These are phyloP conservation scores for Gobio occitaniae DNA, from an alignment of 2,797 vertebrate species.

Conservation along the genomic window DNA sequence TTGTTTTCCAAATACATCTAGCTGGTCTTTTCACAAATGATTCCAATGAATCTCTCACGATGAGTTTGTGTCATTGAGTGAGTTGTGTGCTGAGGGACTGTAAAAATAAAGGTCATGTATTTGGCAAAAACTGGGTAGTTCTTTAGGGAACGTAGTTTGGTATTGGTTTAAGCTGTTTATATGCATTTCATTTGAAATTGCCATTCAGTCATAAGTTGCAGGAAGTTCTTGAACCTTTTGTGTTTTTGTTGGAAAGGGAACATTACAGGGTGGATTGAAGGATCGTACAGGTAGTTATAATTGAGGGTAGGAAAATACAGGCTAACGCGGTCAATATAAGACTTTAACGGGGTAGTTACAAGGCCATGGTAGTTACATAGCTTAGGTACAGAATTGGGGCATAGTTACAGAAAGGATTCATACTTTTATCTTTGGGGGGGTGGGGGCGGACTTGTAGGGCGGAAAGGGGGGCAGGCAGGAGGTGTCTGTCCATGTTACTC, in stretches of 20 bases:
- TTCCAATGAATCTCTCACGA: conserved; percentile 28
- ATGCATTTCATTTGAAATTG: conserved; percentile 48
- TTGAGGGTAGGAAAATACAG: conserved; percentile 42
- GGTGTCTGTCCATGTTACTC: conserved; percentile 82
- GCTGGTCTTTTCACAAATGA: background rate
- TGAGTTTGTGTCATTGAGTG: conserved; percentile 51
- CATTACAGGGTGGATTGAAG: conserved; percentile 66
- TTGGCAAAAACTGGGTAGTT: conserved; percentile 52
- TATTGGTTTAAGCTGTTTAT: conserved; percentile 37
- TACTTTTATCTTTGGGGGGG: conserved; percentile 57
- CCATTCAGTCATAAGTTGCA: conserved; percentile 60
- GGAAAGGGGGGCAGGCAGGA: conserved; percentile 67
- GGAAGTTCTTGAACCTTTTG: conserved; percentile 31
- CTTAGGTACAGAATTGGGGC: conserved; percentile 74
- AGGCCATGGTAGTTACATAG: conserved; percentile 76
- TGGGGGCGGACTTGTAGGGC: conserved; percentile 68
- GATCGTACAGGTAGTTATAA: conserved; percentile 65
- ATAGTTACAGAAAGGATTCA: conserved; percentile 70
- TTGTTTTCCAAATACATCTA: background rate
- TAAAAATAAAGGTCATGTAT: conserved; percentile 37
- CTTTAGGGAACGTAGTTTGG: conserved; percentile 33
- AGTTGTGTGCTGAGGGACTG: conserved; percentile 58
- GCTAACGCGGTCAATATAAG: conserved; percentile 62
- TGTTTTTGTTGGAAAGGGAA: conserved; percentile 52
- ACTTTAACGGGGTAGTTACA: conserved; percentile 54